Conservation (phyloP, 2,797 vertebrate genomes). For the Platyrinchus mystaceus region DNA sequence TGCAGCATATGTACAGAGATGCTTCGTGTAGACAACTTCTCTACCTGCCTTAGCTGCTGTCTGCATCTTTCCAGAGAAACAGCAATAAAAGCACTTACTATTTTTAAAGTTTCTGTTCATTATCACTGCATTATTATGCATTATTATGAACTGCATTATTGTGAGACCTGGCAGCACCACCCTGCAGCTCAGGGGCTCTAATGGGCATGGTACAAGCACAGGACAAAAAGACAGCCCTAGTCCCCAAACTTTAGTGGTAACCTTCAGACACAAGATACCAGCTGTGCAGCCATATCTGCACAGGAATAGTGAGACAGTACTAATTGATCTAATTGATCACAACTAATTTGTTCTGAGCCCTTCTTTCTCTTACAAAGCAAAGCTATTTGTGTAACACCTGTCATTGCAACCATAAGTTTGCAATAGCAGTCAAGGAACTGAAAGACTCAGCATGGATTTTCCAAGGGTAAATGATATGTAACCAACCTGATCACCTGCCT, state of each 20-base stretch:
- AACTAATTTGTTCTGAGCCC: background rate
- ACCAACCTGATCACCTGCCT: background rate
- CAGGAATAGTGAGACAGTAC: background rate
- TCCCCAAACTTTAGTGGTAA: background rate
- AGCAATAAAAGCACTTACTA: background rate
- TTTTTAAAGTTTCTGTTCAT: background rate
- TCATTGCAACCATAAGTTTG: background rate
- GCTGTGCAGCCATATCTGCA: background rate
- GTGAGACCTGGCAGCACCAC: background rate
- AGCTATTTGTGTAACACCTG: background rate
- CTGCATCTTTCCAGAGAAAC: background rate
- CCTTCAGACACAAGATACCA: background rate
- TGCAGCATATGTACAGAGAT: background rate
- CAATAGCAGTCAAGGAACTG: background rate
- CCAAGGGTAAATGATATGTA: background rate
- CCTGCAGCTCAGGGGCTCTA: background rate
- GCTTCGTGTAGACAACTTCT: fast-evolving
- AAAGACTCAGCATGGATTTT: background rate
- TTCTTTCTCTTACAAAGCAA: background rate
- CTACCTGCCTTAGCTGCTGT: background rate
- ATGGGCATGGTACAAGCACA: background rate
- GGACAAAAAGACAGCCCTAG: background rate
- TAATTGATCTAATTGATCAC: background rate
- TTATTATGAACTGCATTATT: background rate
- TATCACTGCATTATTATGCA: background rate